Conservation (phyloP, 1,140 invertebrate species). For the Kradibia gibbosae region DNA sequence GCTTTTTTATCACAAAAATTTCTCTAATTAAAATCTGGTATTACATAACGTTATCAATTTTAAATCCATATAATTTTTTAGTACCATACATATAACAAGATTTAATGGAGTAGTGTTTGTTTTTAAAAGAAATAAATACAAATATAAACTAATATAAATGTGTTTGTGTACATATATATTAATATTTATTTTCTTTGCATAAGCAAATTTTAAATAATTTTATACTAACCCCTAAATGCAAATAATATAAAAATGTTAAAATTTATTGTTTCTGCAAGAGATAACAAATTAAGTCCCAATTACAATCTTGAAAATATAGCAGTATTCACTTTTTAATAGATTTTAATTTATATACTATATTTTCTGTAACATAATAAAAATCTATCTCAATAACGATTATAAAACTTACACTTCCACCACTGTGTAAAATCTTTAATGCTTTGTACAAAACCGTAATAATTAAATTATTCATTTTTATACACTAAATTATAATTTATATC, state of each 20-base stretch:
- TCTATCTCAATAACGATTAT: constrained; percentile 47
- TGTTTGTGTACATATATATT: no score
- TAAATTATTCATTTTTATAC: constrained; percentile 18
- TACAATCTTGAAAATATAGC: constrained; percentile 19
- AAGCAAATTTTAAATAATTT: constrained; percentile 41
- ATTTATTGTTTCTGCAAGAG: constrained; percentile 37
- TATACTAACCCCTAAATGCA: constrained; percentile 17
- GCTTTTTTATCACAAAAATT: constrained; percentile 63
- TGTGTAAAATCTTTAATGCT: constrained; percentile 41
- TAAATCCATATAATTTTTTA: constrained; percentile 55
- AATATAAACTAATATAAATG: no score
- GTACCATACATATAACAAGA: constrained; percentile 47
- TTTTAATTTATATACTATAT: constrained; percentile 26
- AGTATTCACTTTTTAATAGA: constrained; percentile 19
- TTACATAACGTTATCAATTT: constrained; percentile 56
- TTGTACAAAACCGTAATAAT: constrained; percentile 28
- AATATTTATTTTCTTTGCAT: constrained; percentile 10
- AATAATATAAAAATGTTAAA: constrained; percentile 36
- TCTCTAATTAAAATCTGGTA: constrained; percentile 61
- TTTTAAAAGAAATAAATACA: no score
- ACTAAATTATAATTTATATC: constrained; percentile 34
- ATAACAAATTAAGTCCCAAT: constrained; percentile 39
- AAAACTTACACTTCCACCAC: constrained; percentile 46
- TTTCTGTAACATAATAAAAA: constrained; percentile 35
- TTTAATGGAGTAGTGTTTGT: constrained; percentile 27